Conservation (phyloP, 2,113 vertebrate species). For the Pelobates fuscus region DNA sequence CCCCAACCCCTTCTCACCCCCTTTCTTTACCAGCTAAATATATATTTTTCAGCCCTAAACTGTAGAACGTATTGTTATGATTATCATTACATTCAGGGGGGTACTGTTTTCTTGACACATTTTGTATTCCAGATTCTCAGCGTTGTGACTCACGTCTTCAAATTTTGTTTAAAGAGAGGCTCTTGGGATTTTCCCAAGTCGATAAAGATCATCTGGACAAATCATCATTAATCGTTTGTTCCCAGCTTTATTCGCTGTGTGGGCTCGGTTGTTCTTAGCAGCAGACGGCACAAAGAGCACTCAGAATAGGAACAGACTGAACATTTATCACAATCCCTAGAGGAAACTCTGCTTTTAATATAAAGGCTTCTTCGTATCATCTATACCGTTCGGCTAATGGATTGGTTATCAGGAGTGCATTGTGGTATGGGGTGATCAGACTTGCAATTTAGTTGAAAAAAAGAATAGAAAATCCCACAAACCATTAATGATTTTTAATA, state of each 20-base stretch:
- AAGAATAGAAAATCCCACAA: too few relatives aligned
- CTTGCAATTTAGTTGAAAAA: too few relatives aligned
- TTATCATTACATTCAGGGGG: too few relatives aligned
- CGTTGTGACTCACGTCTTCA: slow-evolving; percentile 6
- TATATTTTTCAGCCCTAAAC: too few relatives aligned
- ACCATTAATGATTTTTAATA: too few relatives aligned
- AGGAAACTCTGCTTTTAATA: slow-evolving; percentile 40
- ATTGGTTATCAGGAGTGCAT: slow-evolving; percentile 10
- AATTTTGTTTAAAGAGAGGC: background rate
- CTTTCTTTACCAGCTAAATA: too few relatives aligned
- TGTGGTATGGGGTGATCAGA: too few relatives aligned
- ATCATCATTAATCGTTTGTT: background rate
- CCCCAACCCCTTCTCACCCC: too few relatives aligned
- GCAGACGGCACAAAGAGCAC: slow-evolving; percentile 11
- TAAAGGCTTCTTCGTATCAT: slow-evolving; percentile 38
- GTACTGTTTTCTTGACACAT: background rate
- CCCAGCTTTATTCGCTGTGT: slow-evolving; percentile 4
- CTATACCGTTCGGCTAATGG: slow-evolving; percentile 27
- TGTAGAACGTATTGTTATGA: too few relatives aligned
- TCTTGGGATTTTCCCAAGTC: background rate
- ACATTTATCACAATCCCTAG: slow-evolving; percentile 39
- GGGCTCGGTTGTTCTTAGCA: background rate
- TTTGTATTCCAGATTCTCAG: background rate
- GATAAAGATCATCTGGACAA: slow-evolving; percentile 5
- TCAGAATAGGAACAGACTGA: slow-evolving; percentile 11